Evolutionary conservation across 2,888 invertebrate genomes (phyloP).

Genomic region (Sylvicola cinctus): DNA sequence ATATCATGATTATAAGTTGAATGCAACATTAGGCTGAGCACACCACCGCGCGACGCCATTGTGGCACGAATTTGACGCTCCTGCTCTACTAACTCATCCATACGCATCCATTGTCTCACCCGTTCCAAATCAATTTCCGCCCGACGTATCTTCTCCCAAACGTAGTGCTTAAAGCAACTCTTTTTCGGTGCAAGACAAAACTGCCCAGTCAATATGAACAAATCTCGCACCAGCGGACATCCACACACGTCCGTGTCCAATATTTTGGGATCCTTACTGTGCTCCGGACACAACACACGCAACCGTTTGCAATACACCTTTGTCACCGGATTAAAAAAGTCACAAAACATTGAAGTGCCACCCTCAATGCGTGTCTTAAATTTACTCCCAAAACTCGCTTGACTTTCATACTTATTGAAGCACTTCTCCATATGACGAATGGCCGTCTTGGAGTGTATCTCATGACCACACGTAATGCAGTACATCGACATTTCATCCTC

Average conservation of each 20-base stretch:
- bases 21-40: slow-evolving; percentile 86
- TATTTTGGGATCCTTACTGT: slow-evolving; percentile 86
- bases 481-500: slow-evolving; percentile 59
- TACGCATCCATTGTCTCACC: slow-evolving; percentile 77
- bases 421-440: slow-evolving; percentile 97
- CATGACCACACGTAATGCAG: slow-evolving; percentile 93
- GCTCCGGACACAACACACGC: slow-evolving; percentile 91
- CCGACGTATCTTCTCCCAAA: slow-evolving; percentile 86
- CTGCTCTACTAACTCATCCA: slow-evolving; percentile 87
- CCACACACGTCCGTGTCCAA: slow-evolving; percentile 79
- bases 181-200: slow-evolving; percentile 80
- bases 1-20: slow-evolving; percentile 89
- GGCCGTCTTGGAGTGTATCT: slow-evolving; percentile 78
- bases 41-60: slow-evolving; percentile 66
- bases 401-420: slow-evolving; percentile 93
- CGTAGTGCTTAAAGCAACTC: slow-evolving; percentile 74
- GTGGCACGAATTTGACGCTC: slow-evolving; percentile 63
- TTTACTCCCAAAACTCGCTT: slow-evolving; percentile 87
- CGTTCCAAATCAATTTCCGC: slow-evolving; percentile 92
- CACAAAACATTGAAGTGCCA: slow-evolving; percentile 96
- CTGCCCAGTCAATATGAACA: slow-evolving; percentile 66
- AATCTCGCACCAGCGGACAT: slow-evolving; percentile 67
- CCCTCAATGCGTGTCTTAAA: slow-evolving; percentile 83
- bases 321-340: slow-evolving; percentile 74
- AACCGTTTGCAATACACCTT: slow-evolving; percentile 90